These are phyloP conservation scores for Leptopilina drosophilae DNA, from an alignment of 2,888 invertebrate genomes.

Conservation along the genomic window DNA sequence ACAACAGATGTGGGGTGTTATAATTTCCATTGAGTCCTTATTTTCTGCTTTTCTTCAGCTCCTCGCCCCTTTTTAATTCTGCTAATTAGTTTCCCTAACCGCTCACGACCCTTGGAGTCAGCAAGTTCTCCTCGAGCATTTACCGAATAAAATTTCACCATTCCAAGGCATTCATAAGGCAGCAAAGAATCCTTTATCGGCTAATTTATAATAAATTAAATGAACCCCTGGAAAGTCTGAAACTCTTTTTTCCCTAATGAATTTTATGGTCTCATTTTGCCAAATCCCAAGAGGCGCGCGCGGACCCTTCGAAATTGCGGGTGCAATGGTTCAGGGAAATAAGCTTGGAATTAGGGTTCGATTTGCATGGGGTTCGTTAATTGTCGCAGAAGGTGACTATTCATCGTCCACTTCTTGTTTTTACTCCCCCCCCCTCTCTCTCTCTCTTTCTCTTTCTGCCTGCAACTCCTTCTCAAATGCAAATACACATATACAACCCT, in stretches of 20 bases:
- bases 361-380: slow-evolving; percentile 64
- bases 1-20: no score
- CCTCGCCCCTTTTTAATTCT: no score
- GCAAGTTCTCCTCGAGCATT: no score
- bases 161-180: no score
- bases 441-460: slow-evolving; percentile 29
- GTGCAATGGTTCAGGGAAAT: slow-evolving; percentile 53
- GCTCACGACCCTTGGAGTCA: no score
- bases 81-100: no score
- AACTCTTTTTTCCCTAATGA: slow-evolving; percentile 17
- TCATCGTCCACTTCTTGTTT: not conserved
- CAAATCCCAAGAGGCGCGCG: slow-evolving; percentile 18
- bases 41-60: no score
- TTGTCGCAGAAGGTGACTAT: slow-evolving; percentile 55
- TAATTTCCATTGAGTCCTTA: no score
- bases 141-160: no score
- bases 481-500: slow-evolving; percentile 13
- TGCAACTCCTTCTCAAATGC: slow-evolving; percentile 18
- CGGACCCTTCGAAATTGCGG: slow-evolving; percentile 4
- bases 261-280: slow-evolving; percentile 32
- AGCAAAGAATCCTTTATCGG: not conserved
- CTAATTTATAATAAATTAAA: slow-evolving; percentile 36
- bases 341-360: slow-evolving; percentile 65
- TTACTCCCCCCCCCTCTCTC: not conserved
- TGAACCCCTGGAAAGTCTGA: slow-evolving; percentile 5